A percentile compares a stretch with the other conserved stretches of the same genome.
Conservation (phyloP, 2,888 invertebrate genomes). For the Byasa hedistus region DNA sequence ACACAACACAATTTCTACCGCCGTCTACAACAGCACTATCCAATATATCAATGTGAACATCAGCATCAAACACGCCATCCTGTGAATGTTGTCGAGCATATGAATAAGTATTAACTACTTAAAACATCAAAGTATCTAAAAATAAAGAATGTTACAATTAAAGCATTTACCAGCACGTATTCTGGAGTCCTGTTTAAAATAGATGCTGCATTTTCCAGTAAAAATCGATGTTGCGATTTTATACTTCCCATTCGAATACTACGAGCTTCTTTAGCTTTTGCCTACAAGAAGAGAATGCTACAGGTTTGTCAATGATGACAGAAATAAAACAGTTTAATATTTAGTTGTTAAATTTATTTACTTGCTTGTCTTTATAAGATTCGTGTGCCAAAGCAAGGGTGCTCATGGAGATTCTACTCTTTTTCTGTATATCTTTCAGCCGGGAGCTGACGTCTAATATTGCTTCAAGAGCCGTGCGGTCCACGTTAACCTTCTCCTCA, state of each 20-base stretch:
- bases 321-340: conserved; percentile 48
- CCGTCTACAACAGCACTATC: conserved; percentile 82
- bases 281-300: conserved; percentile 61
- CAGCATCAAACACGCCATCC: conserved; percentile 86
- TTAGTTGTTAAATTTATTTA: conserved; percentile 55
- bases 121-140: not conserved
- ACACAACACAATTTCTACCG: conserved; percentile 81
- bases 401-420: conserved; percentile 67
- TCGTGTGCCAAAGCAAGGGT: conserved; percentile 65
- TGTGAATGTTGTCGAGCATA: conserved; percentile 34
- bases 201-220: conserved; percentile 83
- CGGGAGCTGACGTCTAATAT: conserved; percentile 68
- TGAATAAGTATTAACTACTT: conserved; percentile 4
- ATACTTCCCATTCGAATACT: conserved; percentile 66
- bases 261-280: conserved; percentile 82
- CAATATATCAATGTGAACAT: conserved; percentile 80
- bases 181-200: conserved; percentile 76
- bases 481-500: conserved; percentile 47
- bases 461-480: conserved; percentile 64
- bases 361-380: conserved; percentile 76
- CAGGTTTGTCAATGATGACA: conserved; percentile 14
- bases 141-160: not conserved
- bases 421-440: conserved; percentile 61
- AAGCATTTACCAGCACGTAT: conserved; percentile 74
- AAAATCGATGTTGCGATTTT: conserved; percentile 80